phyloP scores from a whole-genome alignment of 2,113 vertebrate genomes.

The Noturus placidus region DNA sequence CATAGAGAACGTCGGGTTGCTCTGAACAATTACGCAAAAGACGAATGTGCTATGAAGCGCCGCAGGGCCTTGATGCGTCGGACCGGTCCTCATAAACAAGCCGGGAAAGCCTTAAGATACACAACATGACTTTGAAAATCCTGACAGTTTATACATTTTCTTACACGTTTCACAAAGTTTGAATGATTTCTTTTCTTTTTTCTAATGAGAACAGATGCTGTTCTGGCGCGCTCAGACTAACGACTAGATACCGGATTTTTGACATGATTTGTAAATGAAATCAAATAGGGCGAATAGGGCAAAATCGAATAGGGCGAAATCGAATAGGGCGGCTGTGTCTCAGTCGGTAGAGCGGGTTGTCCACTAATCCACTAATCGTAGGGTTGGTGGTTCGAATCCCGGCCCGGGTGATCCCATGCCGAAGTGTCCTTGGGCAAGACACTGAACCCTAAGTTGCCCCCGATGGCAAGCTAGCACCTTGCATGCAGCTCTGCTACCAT shows the following conservation, averaged over 20 bases:
- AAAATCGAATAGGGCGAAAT: too few species aligned
- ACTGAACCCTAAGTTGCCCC: too few species aligned
- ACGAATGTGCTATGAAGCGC: constrained; percentile 25
- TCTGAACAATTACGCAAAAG: constrained; percentile 46
- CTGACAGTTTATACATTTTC: background rate
- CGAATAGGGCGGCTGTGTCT: too few species aligned
- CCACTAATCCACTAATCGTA: too few species aligned
- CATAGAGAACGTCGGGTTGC: constrained; percentile 33
- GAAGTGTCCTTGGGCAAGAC: too few species aligned
- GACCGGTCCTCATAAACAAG: background rate
- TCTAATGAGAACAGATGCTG: background rate
- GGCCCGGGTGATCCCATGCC: too few species aligned
- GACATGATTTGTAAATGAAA: background rate
- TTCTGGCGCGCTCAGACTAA: background rate
- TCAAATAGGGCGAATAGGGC: too few species aligned
- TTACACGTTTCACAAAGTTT: background rate
- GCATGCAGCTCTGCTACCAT: too few species aligned
- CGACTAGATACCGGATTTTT: background rate
- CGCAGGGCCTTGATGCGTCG: background rate
- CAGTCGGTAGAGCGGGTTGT: too few species aligned
- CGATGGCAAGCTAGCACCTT: too few species aligned
- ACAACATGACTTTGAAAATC: background rate
- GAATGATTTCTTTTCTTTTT: background rate
- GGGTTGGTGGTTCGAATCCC: too few species aligned
- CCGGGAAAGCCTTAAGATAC: background rate